Evolutionary conservation across 1,140 invertebrate genomes (phyloP).

Genomic region (Drosophila orosa): DNA sequence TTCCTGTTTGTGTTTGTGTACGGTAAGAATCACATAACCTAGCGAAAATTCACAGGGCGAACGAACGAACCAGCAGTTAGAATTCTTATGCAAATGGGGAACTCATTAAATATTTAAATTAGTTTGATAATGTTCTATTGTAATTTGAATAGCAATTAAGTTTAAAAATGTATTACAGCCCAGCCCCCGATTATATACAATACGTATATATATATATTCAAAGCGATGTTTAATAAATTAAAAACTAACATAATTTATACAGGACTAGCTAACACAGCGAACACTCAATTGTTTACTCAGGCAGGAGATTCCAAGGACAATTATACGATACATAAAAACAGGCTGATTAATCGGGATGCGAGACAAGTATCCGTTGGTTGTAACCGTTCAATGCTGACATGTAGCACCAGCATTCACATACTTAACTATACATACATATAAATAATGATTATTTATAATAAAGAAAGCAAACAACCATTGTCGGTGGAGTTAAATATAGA

Average conservation of each 20-base stretch:
- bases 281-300: conserved; percentile 49
- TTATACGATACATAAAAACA: conserved; percentile 32
- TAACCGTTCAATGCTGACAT: conserved; percentile 66
- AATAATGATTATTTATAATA: conserved; percentile 44
- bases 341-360: conserved; percentile 26
- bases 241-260: conserved; percentile 23
- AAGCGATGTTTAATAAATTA: conserved; percentile 38
- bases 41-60: conserved; percentile 20
- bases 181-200: conserved; percentile 10
- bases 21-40: conserved; percentile 5
- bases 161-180: conserved; percentile 40
- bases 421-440: conserved; percentile 36
- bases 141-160: conserved; percentile 50
- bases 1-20: conserved; percentile 29
- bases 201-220: not conserved
- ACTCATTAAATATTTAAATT: conserved; percentile 11
- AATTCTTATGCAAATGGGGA: conserved; percentile 2
- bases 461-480: conserved; percentile 11
- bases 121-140: conserved; percentile 10
- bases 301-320: conserved; percentile 54
- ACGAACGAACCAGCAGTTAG: not conserved
- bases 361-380: conserved; percentile 48
- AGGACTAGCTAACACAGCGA: conserved; percentile 36
- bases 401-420: conserved; percentile 50
- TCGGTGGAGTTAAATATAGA: conserved; percentile 16